A percentile compares a stretch with the other conserved stretches of the same genome.
These are phyloP conservation scores for Dicrostonyx torquatus DNA, from an alignment of 2,797 vertebrate species.

Conservation along the genomic window DNA sequence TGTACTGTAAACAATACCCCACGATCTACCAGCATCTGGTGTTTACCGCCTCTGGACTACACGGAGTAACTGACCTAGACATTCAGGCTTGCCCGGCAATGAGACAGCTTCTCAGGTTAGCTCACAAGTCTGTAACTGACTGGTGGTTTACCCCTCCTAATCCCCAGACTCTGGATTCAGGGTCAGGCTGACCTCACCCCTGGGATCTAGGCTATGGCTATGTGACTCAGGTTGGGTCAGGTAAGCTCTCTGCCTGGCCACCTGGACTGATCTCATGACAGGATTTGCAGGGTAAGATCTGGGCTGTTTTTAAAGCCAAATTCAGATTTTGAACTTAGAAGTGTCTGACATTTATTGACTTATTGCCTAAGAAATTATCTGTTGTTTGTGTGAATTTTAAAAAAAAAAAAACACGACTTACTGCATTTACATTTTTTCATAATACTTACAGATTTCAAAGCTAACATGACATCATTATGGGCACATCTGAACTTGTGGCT, in stretches of 20 bases:
- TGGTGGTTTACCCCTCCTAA: too few relatives aligned
- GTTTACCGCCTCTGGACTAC: neutral
- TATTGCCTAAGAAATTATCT: constrained; percentile 20
- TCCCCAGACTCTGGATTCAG: too few relatives aligned
- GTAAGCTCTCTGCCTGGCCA: too few relatives aligned
- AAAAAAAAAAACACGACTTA: neutral
- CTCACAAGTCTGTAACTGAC: neutral
- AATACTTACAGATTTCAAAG: neutral
- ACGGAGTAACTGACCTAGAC: neutral
- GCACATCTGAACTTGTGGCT: neutral
- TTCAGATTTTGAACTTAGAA: neutral
- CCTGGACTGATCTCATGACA: neutral
- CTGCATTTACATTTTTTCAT: neutral
- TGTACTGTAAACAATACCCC: neutral
- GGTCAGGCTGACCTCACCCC: neutral
- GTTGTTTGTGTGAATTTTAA: neutral
- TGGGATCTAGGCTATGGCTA: neutral
- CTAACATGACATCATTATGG: neutral
- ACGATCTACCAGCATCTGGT: neutral
- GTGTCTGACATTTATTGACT: too few relatives aligned
- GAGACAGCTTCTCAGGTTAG: neutral
- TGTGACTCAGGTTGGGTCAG: neutral
- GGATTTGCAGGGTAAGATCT: neutral
- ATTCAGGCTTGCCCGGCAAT: too few relatives aligned
- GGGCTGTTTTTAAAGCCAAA: neutral